These are phyloP conservation scores for Polymixis lichenea DNA, from an alignment of 2,888 invertebrate species.

Conservation along the genomic window DNA sequence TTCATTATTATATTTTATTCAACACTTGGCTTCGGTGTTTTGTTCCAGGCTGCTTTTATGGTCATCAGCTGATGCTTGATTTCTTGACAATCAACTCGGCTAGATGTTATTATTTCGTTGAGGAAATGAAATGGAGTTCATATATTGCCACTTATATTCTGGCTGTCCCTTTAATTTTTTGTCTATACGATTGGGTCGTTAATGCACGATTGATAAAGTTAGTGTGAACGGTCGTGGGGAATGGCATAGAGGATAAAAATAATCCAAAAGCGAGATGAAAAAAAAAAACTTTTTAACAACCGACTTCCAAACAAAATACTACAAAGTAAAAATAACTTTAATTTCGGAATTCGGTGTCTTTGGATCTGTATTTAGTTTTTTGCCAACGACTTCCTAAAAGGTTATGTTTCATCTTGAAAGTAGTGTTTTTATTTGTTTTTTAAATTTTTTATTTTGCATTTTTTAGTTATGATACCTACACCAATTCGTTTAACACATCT, in stretches of 20 bases:
- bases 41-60: conserved; percentile 9
- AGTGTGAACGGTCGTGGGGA: background rate
- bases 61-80: conserved; percentile 30
- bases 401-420: too few relatives aligned
- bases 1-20: conserved; percentile 29
- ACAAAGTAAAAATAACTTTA: too few relatives aligned
- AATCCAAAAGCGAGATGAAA: background rate
- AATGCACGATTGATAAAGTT: background rate
- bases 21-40: conserved; percentile 1
- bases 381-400: too few relatives aligned
- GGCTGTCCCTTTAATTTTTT: background rate
- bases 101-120: background rate
- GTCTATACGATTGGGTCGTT: background rate
- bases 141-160: too few relatives aligned
- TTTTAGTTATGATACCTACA: too few relatives aligned
- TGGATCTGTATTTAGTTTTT: too few relatives aligned
- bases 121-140: background rate
- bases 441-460: too few relatives aligned
- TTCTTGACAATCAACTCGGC: background rate
- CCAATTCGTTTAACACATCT: too few relatives aligned
- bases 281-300: too few relatives aligned
- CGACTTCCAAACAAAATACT: too few relatives aligned
- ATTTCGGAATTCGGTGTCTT: too few relatives aligned
- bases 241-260: background rate
- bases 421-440: too few relatives aligned